A percentile compares a stretch with the other conserved stretches of the same genome.
These are phyloP conservation scores for Mantis religiosa DNA, from an alignment of 2,888 invertebrate species.

Conservation along the genomic window DNA sequence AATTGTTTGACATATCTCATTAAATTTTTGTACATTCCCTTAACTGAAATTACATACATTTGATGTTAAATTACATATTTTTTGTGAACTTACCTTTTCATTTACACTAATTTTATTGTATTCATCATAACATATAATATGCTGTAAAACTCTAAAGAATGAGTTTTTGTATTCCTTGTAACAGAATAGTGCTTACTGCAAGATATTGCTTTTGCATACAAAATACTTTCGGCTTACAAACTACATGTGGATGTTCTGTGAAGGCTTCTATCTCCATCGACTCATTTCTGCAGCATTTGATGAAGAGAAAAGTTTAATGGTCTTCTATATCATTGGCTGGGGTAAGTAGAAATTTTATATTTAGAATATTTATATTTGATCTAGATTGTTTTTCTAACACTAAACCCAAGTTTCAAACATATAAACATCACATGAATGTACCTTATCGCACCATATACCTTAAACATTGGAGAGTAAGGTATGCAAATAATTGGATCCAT, in stretches of 20 bases:
- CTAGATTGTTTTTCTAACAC: no score
- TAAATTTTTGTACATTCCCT: no score
- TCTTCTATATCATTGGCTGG: conserved; percentile 48
- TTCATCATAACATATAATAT: background rate
- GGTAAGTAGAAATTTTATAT: conserved; percentile 40
- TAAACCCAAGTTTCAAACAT: no score
- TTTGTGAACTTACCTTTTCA: background rate
- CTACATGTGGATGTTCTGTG: conserved; percentile 51
- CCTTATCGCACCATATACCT: no score
- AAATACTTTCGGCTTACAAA: conserved; percentile 45
- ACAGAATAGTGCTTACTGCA: conserved; percentile 38
- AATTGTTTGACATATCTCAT: no score
- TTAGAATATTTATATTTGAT: no score
- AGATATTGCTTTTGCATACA: conserved; percentile 38
- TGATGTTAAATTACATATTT: no score
- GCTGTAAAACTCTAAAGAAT: background rate
- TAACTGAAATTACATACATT: no score
- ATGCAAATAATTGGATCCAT: no score
- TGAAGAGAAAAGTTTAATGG: conserved; percentile 39
- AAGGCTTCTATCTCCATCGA: conserved; percentile 48
- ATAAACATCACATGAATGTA: no score
- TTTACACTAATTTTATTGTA: background rate
- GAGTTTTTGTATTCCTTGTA: background rate
- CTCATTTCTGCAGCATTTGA: conserved; percentile 46
- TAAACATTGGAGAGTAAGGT: no score